These are phyloP conservation scores for Ridgeia piscesae DNA, from an alignment of 1,140 invertebrate genomes.

Conservation along the genomic window DNA sequence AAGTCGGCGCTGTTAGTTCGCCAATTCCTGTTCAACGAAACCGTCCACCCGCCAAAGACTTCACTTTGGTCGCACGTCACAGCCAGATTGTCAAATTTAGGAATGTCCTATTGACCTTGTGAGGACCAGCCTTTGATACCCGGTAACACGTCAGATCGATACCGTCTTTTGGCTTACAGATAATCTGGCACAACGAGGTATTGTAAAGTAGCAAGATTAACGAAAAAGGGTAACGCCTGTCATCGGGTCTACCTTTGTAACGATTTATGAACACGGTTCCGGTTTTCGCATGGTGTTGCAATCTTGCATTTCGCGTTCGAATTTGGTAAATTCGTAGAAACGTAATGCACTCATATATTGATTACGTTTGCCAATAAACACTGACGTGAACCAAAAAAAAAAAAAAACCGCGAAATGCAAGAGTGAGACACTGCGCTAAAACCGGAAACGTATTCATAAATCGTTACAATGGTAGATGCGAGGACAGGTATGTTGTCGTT, in stretches of 20 bases:
- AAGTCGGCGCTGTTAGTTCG: too few relatives aligned
- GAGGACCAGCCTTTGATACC: background rate
- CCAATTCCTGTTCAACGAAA: too few relatives aligned
- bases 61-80: background rate
- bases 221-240: too few relatives aligned
- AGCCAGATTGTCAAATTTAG: background rate
- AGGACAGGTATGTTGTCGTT: background rate
- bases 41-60: background rate
- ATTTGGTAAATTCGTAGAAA: background rate
- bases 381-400: background rate
- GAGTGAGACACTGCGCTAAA: background rate
- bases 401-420: background rate
- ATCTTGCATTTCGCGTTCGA: background rate
- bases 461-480: background rate
- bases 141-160: background rate
- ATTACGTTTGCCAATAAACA: background rate
- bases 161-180: background rate
- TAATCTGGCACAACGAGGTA: background rate
- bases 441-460: background rate
- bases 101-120: background rate
- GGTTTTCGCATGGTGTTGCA: background rate
- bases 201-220: background rate
- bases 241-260: background rate
- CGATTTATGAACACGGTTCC: background rate
- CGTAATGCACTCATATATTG: background rate